These are phyloP conservation scores for Anodontia alba DNA, from an alignment of 2,888 invertebrate genomes.

Conservation along the genomic window DNA sequence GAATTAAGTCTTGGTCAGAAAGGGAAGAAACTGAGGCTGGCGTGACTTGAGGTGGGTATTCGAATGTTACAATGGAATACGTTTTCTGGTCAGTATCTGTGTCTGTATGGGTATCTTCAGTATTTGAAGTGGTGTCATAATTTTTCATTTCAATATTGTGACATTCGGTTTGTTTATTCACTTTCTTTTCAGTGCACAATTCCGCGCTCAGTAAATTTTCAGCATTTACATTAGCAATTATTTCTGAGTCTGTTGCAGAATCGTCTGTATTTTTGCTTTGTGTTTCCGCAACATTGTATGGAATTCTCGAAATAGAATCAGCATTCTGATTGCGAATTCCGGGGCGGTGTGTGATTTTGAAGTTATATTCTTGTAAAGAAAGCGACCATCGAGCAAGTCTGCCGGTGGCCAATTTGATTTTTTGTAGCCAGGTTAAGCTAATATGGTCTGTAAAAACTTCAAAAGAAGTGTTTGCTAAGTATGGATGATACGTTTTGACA, in stretches of 20 bases:
- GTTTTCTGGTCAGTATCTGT: neutral
- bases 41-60: neutral
- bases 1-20: slow-evolving; percentile 2
- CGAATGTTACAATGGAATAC: neutral
- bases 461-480: slow-evolving; percentile 52
- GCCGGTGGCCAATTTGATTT: slow-evolving; percentile 40
- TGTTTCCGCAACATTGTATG: neutral
- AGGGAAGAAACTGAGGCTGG: slow-evolving; percentile 27
- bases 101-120: too few species aligned
- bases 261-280: neutral
- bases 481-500: slow-evolving; percentile 52
- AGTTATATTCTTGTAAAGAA: slow-evolving; percentile 54
- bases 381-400: slow-evolving; percentile 56
- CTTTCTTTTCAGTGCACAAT: slow-evolving; percentile 56
- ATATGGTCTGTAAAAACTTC: slow-evolving; percentile 60
- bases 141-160: neutral
- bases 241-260: neutral
- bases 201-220: too few species aligned
- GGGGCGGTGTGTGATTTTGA: slow-evolving; percentile 39
- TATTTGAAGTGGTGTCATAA: too few species aligned
- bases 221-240: slow-evolving; percentile 36
- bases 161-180: slow-evolving; percentile 46
- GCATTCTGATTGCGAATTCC: slow-evolving; percentile 48
- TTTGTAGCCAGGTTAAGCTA: slow-evolving; percentile 51
- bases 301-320: slow-evolving; percentile 31